phyloP scores from a whole-genome alignment of 92 coral and sea anemone species.

The Palythoa grandiflora region DNA sequence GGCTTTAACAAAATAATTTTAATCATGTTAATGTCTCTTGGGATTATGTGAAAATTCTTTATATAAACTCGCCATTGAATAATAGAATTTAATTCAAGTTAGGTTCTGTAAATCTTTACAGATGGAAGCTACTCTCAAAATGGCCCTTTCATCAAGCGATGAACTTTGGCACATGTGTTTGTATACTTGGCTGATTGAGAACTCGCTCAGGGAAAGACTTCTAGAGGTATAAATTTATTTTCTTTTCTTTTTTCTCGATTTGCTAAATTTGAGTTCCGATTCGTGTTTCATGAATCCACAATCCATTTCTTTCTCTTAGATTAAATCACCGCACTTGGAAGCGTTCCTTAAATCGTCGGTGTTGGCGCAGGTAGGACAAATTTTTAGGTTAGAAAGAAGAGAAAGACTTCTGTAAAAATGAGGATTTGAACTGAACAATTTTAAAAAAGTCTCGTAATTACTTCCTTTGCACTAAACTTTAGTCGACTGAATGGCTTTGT shows the following conservation, averaged over 20 bases:
- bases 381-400: not conserved
- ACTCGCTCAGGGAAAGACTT: constrained; percentile 85
- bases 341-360: constrained; percentile 75
- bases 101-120: constrained; percentile 9
- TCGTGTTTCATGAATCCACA: not conserved
- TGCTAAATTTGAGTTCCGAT: not conserved
- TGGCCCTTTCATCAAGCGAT: constrained; percentile 85
- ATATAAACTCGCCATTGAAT: too few species aligned
- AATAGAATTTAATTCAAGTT: too few species aligned
- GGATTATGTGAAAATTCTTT: too few species aligned
- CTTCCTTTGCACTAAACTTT: too few species aligned
- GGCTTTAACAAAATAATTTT: not conserved
- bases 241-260: not conserved
- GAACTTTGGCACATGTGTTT: constrained; percentile 91
- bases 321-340: constrained; percentile 80
- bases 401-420: too few species aligned
- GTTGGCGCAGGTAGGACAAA: constrained; percentile 53
- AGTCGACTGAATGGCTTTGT: too few species aligned
- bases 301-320: constrained; percentile 37
- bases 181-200: constrained; percentile 96
- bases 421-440: not conserved
- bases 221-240: constrained; percentile 73
- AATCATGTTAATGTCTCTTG: too few species aligned
- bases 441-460: not conserved
- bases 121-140: constrained; percentile 87